Conservation (phyloP, 2,888 invertebrate species). For the Polyommatus iphigenia region DNA sequence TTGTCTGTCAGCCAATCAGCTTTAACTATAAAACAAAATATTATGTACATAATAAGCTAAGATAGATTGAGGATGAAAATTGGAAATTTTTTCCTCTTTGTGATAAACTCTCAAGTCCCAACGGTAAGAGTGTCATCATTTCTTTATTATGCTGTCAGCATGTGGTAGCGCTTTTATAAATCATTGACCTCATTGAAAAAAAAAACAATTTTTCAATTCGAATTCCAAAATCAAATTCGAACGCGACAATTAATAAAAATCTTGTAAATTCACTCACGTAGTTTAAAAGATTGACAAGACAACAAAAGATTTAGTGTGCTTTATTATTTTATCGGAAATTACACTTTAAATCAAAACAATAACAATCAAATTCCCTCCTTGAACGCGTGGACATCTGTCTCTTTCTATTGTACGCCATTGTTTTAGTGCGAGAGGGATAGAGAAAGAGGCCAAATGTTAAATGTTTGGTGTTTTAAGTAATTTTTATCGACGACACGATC, state of each 20-base stretch:
- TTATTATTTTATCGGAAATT: conserved; percentile 33
- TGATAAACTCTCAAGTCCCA: background rate
- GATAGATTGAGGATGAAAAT: too few relatives aligned
- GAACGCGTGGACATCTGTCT: conserved; percentile 41
- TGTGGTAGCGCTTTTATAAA: background rate
- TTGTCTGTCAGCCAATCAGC: background rate
- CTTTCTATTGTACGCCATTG: conserved; percentile 43
- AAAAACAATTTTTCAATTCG: conserved; percentile 37
- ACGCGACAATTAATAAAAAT: conserved; percentile 58
- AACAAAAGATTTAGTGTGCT: conserved; percentile 62
- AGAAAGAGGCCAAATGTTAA: conserved; percentile 64
- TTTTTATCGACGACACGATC: conserved; percentile 79
- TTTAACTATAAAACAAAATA: too few relatives aligned
- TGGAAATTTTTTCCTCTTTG: background rate
- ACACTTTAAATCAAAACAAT: conserved; percentile 24
- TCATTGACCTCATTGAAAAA: background rate
- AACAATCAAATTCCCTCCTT: conserved; percentile 19
- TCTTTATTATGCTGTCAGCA: conserved; percentile 19
- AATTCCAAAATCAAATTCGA: conserved; percentile 37
- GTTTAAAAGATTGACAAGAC: conserved; percentile 64
- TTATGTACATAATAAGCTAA: too few relatives aligned
- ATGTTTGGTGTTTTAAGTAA: conserved; percentile 79
- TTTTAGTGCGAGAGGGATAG: conserved; percentile 53
- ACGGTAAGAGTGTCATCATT: background rate
- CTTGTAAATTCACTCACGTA: conserved; percentile 63